phyloP scores from a whole-genome alignment of 2,113 vertebrate species.

The Nycticorax nycticorax region DNA sequence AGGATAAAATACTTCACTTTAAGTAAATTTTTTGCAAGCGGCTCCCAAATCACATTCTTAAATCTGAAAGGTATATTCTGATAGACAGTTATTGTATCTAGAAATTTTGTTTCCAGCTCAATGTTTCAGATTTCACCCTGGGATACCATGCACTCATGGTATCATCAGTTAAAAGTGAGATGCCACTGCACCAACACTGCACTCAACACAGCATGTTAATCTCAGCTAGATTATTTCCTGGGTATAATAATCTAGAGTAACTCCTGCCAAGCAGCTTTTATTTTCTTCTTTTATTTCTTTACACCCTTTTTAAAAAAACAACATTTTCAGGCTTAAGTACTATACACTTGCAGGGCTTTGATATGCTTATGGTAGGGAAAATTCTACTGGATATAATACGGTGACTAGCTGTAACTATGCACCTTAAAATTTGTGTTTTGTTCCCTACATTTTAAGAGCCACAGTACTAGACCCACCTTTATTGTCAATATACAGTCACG shows the following conservation, averaged over 20 bases:
- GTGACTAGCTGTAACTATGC: neutral
- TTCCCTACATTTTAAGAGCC: neutral
- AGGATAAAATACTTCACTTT: neutral
- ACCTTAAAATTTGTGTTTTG: neutral
- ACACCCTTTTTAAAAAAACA: neutral
- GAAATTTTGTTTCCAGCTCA: neutral
- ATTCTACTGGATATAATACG: neutral
- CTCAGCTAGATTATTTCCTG: neutral
- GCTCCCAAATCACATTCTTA: neutral
- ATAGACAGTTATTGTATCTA: neutral
- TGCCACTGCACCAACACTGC: neutral
- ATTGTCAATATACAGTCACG: neutral
- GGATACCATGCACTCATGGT: neutral
- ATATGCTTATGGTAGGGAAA: neutral
- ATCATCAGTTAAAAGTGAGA: neutral
- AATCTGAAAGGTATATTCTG: neutral
- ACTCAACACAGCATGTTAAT: neutral
- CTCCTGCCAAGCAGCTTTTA: neutral
- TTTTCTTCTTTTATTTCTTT: neutral
- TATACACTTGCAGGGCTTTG: neutral
- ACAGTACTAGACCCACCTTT: neutral
- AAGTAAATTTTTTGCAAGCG: neutral
- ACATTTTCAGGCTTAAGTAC: neutral
- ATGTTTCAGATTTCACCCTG: neutral
- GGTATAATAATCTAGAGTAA: neutral